These are phyloP conservation scores for Trichogramma dendrolimi DNA, from an alignment of 2,888 invertebrate species.

Conservation along the genomic window DNA sequence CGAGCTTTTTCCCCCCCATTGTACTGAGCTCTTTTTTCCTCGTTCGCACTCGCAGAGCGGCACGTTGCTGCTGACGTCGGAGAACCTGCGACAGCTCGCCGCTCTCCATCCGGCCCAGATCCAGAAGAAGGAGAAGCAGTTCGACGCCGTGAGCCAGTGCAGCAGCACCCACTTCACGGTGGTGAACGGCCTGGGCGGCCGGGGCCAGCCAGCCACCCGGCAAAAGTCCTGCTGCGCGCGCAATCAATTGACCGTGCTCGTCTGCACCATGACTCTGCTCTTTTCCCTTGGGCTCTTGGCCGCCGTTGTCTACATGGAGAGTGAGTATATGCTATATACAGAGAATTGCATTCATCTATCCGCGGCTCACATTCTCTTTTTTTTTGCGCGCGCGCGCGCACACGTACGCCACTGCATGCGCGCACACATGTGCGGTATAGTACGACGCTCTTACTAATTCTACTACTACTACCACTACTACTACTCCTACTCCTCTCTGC, in stretches of 20 bases:
- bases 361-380: no score
- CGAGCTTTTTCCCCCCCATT: slow-evolving; percentile 1
- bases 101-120: slow-evolving; percentile 49
- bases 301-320: slow-evolving; percentile 78
- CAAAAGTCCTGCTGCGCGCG: slow-evolving; percentile 68
- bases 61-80: slow-evolving; percentile 73
- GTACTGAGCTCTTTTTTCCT: neutral
- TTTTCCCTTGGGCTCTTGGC: slow-evolving; percentile 76
- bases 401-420: no score
- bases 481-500: no score
- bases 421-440: no score
- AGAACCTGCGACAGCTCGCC: slow-evolving; percentile 60
- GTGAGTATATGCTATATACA: slow-evolving; percentile 57
- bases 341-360: no score
- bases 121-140: slow-evolving; percentile 55
- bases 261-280: slow-evolving; percentile 76
- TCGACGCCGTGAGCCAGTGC: slow-evolving; percentile 71
- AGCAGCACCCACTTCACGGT: slow-evolving; percentile 86
- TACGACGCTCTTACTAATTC: no score
- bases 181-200: slow-evolving; percentile 70
- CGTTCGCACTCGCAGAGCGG: slow-evolving; percentile 64
- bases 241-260: slow-evolving; percentile 77
- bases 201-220: slow-evolving; percentile 56
- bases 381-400: no score
- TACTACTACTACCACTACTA: no score